Evolutionary conservation across 2,797 vertebrate species (phyloP), one percentile per base, ranked within the genome.

Genomic region (Microchirus variegatus): DNA sequence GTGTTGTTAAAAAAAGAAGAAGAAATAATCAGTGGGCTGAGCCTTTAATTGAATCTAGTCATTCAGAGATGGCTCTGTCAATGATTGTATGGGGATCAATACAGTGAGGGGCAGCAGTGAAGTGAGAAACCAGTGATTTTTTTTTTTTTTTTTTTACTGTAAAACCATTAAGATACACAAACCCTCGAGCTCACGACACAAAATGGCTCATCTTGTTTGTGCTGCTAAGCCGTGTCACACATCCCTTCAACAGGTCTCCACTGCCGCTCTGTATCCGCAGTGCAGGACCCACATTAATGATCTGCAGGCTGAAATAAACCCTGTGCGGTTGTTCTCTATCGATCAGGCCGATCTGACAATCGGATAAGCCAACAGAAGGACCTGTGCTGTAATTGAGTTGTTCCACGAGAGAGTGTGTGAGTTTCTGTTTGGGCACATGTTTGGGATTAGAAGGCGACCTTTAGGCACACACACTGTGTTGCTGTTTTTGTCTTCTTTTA

Each of bases 71-170:
- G 47, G 59, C 70, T 69, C 82, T 76, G 87, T 91, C 88, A 91
- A 92, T 93, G 88, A 93, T 91, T 91, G 84, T 56, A 83, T 50
- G 59, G 59, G 48, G 69, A 80, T 91, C 89, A 92, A 90, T 90
- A 76, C 51, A 69, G 43, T 52, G 48, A 56, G 52, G 67, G 77
- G 70, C 70, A 75, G 80, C 72, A 74, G 76, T 26, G 45, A 43
- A 42, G 36, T 4, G 67, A 68, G 54, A 38, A 50, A 14, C 50
- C 16, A 26, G 40, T 61, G 15, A 48, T 31, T 64, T 55, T 22
- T 22, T 22, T 49, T 31, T 67, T 46, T 67, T 31, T 64, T 55
- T 22, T 22, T 22, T 49, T 31, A 69, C 49, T 67, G 48, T 72
- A 67, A 66, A 54, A 57, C 11, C 11, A 26, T 10, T 40, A 40